Evolutionary conservation across 2,113 vertebrate species (phyloP).

Genomic region (Casuarius casuarius): DNA sequence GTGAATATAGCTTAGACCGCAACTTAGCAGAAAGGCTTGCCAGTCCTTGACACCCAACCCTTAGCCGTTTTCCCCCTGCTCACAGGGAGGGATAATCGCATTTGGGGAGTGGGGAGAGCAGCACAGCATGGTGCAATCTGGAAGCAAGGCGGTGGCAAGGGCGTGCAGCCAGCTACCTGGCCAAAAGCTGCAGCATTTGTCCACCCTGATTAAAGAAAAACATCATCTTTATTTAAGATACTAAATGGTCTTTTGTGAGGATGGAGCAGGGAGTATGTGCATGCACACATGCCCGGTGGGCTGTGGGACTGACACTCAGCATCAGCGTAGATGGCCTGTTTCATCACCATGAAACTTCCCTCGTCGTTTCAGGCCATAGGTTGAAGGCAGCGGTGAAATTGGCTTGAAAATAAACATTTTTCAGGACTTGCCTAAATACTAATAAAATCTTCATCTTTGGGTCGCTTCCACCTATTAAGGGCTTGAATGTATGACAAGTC

Average conservation of each 20-base stretch:
- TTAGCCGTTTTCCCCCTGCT: accelerated
- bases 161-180: not conserved
- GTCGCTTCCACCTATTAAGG: not conserved
- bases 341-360: not conserved
- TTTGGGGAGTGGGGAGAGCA: not conserved
- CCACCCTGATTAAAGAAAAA: too few relatives aligned
- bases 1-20: not conserved
- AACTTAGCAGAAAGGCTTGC: not conserved
- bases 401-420: not conserved
- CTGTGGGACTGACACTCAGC: not conserved
- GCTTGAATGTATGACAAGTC: not conserved
- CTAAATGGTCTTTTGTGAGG: not conserved
- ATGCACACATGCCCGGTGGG: not conserved
- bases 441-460: not conserved
- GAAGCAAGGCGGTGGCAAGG: not conserved
- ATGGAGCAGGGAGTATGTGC: not conserved
- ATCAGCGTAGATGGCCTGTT: not conserved
- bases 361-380: not conserved
- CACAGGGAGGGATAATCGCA: accelerated
- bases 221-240: not conserved
- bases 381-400: not conserved
- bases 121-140: not conserved
- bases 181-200: accelerated
- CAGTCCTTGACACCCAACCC: not conserved
- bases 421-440: not conserved